A percentile compares a stretch with the other conserved stretches of the same genome.
Conservation (phyloP, 2,797 vertebrate genomes). For the Gambelia wislizenii region DNA sequence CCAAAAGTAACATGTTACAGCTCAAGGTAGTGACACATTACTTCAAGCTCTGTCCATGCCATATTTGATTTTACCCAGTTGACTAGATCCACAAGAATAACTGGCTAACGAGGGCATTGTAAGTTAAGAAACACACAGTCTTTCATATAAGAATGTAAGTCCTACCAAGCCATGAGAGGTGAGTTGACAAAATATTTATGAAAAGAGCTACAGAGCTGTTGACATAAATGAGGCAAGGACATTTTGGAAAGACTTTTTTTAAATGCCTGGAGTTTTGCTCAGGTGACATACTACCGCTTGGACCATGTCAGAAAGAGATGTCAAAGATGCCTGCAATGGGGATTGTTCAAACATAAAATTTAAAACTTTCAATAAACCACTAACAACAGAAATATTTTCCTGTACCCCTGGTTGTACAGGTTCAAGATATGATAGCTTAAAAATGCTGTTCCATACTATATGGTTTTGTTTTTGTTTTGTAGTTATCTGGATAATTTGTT, state of each 20-base stretch:
- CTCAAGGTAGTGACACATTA: too few relatives aligned
- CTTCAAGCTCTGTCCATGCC: too few relatives aligned
- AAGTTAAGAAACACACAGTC: not conserved
- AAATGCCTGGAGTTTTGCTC: not conserved
- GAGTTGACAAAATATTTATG: not conserved
- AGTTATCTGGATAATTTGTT: too few relatives aligned
- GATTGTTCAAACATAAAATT: not conserved
- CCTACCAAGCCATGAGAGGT: not conserved
- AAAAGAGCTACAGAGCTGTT: too few relatives aligned
- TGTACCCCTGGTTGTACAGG: too few relatives aligned
- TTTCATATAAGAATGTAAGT: not conserved
- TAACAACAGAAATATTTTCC: not conserved
- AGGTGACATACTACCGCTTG: not conserved
- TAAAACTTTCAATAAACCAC: not conserved
- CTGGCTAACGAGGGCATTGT: not conserved
- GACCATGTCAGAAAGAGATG: not conserved
- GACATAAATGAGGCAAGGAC: too few relatives aligned
- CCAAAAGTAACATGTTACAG: too few relatives aligned
- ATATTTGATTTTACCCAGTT: not conserved
- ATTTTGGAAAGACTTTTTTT: not conserved
- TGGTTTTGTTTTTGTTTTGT: too few relatives aligned
- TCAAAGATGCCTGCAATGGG: not conserved
- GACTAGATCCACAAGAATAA: not conserved
- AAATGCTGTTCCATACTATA: too few relatives aligned
- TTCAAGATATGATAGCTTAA: too few relatives aligned